Base-by-base conservation (phyloP, 2,113 vertebrate genomes). In the Heterotilapia buettikoferi region DNA sequence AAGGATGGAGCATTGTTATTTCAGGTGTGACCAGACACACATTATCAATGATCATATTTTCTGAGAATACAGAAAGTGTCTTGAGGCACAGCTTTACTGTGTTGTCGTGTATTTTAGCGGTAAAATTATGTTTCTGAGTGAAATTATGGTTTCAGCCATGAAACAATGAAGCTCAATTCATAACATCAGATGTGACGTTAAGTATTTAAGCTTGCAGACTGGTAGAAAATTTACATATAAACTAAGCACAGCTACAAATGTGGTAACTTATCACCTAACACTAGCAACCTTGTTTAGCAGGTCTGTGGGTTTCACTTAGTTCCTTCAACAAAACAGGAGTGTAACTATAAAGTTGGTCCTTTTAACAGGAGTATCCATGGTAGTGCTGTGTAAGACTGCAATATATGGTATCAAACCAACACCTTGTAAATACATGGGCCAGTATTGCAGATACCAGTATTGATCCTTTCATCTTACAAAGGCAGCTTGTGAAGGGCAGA, bases 401-500 rank as follows among this genome's bases (percentile, higher is more conserved):
- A 66, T n/a, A 38, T 66, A 12, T n/a, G 31, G 31, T 38, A 66
- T 66, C 61, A 66, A 66, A 38, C 61, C 31, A 66, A 66, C 18
- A 66, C 61, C 61, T 38, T 66, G 18, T 66, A 66, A 66, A 12
- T 66, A 38, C 61, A 36, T 29, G 18, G 10, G 10, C 61, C 61
- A 66, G 31, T 66, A 38, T 66, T 66, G 61, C 18, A 66, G 61
- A n/a, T n/a, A 66, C 61, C 61, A 38, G 61, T 66, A 66, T n/a
- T 12, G 31, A 66, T 66, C 33, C 18, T 66, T 66, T 66, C 10
- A 7, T 66, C 31, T 66, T 66, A 66, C 31, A 38, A 66, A 38
- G 31, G 61, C 31, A 66, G 61, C 61, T 38, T 38, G 61, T 66
- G 31, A n/a, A 36, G 2, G 10, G 18, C 31, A 66, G 31, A 66